phyloP scores from a whole-genome alignment of 1,140 invertebrate species.

The Drosophila burlai region DNA sequence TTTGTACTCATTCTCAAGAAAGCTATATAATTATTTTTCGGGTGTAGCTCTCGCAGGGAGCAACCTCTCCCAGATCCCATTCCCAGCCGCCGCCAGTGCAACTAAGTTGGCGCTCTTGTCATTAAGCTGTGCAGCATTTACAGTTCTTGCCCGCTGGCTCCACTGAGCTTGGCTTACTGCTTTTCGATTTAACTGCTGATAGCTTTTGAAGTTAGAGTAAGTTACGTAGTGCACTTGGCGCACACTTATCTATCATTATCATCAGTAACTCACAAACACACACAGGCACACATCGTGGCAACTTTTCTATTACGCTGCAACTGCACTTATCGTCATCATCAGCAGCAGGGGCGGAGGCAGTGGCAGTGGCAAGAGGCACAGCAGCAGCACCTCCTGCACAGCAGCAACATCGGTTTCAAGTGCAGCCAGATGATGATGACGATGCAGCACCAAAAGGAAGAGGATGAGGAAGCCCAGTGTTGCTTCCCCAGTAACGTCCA shows the following conservation, averaged over 20 bases:
- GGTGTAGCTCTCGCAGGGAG: constrained; percentile 14
- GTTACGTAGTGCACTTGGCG: constrained; percentile 81
- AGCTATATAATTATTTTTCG: not conserved
- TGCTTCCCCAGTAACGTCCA: constrained; percentile 59
- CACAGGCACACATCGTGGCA: constrained; percentile 55
- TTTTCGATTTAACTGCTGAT: constrained; percentile 84
- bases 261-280: constrained; percentile 62
- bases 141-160: constrained; percentile 78
- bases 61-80: constrained; percentile 16
- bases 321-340: constrained; percentile 81
- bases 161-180: constrained; percentile 64
- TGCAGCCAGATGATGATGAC: constrained; percentile 39
- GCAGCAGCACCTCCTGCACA: constrained; percentile 28
- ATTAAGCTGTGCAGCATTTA: constrained; percentile 78
- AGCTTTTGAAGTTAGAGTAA: constrained; percentile 81
- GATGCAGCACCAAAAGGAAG: constrained; percentile 24
- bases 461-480: constrained; percentile 28
- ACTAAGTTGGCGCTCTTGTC: constrained; percentile 75
- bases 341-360: constrained; percentile 41
- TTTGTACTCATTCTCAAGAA: not conserved
- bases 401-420: constrained; percentile 35
- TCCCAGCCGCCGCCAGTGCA: constrained; percentile 38
- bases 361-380: constrained; percentile 20
- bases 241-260: constrained; percentile 84
- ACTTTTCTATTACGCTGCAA: constrained; percentile 80